phyloP scores from a whole-genome alignment of 2,113 vertebrate species.

The Rissa tridactyla region DNA sequence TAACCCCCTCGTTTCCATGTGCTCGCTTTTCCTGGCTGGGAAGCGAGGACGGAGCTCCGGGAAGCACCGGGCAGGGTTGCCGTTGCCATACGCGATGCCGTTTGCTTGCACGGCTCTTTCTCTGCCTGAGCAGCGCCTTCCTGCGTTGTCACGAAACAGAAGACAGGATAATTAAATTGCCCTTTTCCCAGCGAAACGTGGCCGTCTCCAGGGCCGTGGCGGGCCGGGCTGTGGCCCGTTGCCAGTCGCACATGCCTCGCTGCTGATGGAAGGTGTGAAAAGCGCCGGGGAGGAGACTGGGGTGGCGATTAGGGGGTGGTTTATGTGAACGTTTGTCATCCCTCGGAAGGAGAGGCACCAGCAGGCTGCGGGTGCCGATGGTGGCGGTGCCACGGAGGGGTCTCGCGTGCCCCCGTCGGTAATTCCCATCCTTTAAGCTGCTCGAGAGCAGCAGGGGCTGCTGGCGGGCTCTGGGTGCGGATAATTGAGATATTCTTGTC shows the following conservation, averaged over 20 bases:
- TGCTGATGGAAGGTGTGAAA: constrained; percentile 43
- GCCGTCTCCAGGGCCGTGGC: rapidly evolving
- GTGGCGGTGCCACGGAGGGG: not conserved
- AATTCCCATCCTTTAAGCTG: constrained; percentile 28
- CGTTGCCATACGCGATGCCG: not conserved
- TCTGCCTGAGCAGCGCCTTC: constrained; percentile 15
- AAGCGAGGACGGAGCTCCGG: rapidly evolving
- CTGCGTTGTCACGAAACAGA: constrained; percentile 26
- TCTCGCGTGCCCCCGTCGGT: not conserved
- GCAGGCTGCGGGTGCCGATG: rapidly evolving
- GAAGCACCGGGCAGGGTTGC: not conserved
- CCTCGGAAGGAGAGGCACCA: not conserved
- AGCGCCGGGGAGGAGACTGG: not conserved
- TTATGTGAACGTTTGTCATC: not conserved
- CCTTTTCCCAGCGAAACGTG: constrained; percentile 53
- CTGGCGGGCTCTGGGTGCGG: not conserved
- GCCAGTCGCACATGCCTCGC: not conserved
- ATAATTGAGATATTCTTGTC: constrained; percentile 43
- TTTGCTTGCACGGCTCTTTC: not conserved
- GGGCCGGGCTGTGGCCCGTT: not conserved
- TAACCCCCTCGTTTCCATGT: rapidly evolving
- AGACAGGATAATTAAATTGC: constrained; percentile 52
- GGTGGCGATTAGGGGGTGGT: not conserved
- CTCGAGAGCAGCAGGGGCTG: not conserved
- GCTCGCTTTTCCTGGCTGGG: rapidly evolving